These are phyloP conservation scores for Corella eumyota DNA, from an alignment of 23 tunicate species.

Conservation along the genomic window DNA sequence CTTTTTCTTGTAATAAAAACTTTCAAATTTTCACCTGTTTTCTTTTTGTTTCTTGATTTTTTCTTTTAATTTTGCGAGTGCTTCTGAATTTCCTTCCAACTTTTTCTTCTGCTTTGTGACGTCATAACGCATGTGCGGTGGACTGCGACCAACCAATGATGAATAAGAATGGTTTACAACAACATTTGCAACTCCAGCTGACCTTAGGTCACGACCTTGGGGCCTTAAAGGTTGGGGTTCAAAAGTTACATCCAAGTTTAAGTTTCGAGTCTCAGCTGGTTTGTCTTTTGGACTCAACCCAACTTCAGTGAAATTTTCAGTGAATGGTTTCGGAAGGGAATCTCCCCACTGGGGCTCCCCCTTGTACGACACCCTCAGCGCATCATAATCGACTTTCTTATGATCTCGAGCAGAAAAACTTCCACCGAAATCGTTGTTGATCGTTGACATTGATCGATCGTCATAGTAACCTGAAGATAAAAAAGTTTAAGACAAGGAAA, in stretches of 20 bases:
- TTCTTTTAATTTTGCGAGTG: conserved; percentile 58
- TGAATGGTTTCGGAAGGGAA: too few species aligned
- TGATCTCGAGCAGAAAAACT: not conserved
- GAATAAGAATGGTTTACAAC: not conserved
- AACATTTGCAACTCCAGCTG: conserved; percentile 31
- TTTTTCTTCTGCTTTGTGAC: conserved; percentile 12
- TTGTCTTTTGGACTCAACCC: conserved; percentile 26
- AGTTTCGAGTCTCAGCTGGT: conserved; percentile 1
- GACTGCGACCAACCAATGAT: too few species aligned
- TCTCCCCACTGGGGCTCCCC: too few species aligned
- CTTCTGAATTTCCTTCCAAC: conserved; percentile 26
- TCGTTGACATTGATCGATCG: too few species aligned
- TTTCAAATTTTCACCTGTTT: conserved; percentile 42
- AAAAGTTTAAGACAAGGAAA: too few species aligned
- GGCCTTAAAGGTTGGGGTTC: conserved; percentile 1
- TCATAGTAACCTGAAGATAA: too few species aligned
- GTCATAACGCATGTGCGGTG: conserved; percentile 1
- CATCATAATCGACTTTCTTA: conserved; percentile 4
- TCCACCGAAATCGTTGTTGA: too few species aligned
- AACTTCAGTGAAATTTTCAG: not conserved
- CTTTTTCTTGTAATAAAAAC: too few species aligned
- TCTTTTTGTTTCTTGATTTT: conserved; percentile 64
- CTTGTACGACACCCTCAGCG: not conserved
- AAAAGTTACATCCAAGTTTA: conserved; percentile 1
- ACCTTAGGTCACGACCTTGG: not conserved